phyloP scores from a whole-genome alignment of 2,113 vertebrate species.

The Myotis davidii region DNA sequence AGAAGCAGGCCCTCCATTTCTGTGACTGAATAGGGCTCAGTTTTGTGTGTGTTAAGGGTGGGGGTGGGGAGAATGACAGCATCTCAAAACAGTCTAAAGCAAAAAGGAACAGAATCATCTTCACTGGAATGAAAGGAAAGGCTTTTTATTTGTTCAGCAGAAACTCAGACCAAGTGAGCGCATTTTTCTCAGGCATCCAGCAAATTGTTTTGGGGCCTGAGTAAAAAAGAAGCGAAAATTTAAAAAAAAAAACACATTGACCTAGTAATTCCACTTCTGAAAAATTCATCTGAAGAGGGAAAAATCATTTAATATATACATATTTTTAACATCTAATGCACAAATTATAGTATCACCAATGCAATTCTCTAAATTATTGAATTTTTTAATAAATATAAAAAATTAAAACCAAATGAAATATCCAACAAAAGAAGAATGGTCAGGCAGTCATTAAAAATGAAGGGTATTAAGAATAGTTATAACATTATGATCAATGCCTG shows the following conservation, averaged over 20 bases:
- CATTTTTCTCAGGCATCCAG: conserved; percentile 54
- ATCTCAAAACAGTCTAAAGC: conserved; percentile 41
- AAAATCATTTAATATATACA: background rate
- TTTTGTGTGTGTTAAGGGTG: background rate
- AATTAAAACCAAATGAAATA: conserved; percentile 30
- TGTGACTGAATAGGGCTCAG: background rate
- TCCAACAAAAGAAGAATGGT: background rate
- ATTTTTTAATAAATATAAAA: conserved; percentile 39
- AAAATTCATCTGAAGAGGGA: background rate
- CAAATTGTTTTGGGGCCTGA: conserved; percentile 5
- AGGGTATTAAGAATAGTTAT: background rate
- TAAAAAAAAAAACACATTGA: conserved; percentile 17
- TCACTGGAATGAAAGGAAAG: conserved; percentile 32
- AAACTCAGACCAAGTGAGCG: background rate
- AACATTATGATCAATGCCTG: background rate
- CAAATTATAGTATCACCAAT: background rate
- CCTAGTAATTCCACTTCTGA: conserved; percentile 15
- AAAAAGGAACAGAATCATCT: conserved; percentile 33
- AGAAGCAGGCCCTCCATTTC: conserved; percentile 61
- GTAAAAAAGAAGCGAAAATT: conserved; percentile 60
- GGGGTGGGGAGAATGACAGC: background rate
- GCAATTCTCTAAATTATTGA: background rate
- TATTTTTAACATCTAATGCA: background rate
- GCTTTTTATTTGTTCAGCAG: conserved; percentile 52
- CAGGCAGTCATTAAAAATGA: background rate